phyloP scores from a whole-genome alignment of 37 sponge, comb jelly and placozoan species.

The Amphimedon queenslandica region DNA sequence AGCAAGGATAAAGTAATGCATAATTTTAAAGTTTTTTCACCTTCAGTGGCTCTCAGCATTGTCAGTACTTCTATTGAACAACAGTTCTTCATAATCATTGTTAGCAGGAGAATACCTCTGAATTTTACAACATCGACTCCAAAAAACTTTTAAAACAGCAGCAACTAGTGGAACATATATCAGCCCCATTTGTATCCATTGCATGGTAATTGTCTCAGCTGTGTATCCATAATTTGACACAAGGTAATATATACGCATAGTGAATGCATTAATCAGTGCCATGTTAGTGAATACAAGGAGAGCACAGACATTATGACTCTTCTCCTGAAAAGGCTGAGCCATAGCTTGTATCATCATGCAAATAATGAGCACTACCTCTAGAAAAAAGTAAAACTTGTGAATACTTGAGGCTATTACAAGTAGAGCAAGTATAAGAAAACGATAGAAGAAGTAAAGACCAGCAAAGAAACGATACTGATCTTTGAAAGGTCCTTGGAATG shows the following conservation, averaged over 20 bases:
- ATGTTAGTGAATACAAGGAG: background rate
- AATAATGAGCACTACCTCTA: background rate
- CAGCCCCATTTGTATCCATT: constrained; percentile 5
- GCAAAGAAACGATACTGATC: background rate
- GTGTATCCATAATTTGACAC: background rate
- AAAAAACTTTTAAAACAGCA: too few relatives aligned
- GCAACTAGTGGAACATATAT: constrained; percentile 31
- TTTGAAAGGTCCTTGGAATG: background rate
- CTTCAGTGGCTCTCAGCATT: too few relatives aligned
- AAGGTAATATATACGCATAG: background rate
- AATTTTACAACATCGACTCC: too few relatives aligned
- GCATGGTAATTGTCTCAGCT: background rate
- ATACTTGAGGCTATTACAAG: background rate
- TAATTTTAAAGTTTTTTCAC: too few relatives aligned
- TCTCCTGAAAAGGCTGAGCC: background rate
- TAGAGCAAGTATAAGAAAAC: background rate
- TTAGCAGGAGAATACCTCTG: too few relatives aligned
- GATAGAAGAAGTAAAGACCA: background rate
- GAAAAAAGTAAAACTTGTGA: background rate
- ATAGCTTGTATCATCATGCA: background rate
- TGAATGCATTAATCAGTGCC: background rate
- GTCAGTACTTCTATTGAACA: too few relatives aligned
- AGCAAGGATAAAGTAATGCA: too few relatives aligned
- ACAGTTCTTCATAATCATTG: too few relatives aligned
- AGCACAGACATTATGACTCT: background rate